Conservation (phyloP, 2,797 vertebrate genomes). For the Gobionotothen gibberifrons region DNA sequence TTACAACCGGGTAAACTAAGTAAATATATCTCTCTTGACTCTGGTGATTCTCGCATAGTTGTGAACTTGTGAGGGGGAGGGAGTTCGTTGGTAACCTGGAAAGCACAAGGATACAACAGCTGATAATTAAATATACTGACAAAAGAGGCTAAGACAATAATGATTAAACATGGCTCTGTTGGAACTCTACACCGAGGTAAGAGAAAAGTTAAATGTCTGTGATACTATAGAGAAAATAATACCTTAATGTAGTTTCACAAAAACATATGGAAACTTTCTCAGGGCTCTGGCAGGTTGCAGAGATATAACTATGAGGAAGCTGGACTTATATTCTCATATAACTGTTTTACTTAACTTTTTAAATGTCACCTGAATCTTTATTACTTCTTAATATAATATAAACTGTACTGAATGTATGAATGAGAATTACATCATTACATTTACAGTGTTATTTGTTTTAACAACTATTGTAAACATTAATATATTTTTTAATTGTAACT, state of each 20-base stretch:
- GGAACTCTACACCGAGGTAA: conserved; percentile 87
- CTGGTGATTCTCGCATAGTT: background rate
- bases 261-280: conserved; percentile 75
- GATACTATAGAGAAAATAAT: background rate
- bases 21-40: background rate
- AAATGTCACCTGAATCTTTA: background rate
- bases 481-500: background rate
- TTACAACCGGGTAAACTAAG: accelerated
- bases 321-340: background rate
- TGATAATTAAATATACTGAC: conserved; percentile 25
- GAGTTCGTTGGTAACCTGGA: conserved; percentile 50
- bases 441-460: background rate
- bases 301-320: background rate
- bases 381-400: background rate
- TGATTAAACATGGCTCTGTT: conserved; percentile 80
- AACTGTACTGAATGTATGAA: background rate
- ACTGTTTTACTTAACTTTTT: conserved; percentile 9
- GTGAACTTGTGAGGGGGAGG: conserved; percentile 2
- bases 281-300: background rate
- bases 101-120: conserved; percentile 26
- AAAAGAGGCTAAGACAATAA: conserved; percentile 32
- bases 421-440: background rate
- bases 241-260: background rate
- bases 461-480: background rate
- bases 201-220: conserved; percentile 13